Conservation (phyloP, 2,113 vertebrate species). For the Cyphomyrus discorhynchus region DNA sequence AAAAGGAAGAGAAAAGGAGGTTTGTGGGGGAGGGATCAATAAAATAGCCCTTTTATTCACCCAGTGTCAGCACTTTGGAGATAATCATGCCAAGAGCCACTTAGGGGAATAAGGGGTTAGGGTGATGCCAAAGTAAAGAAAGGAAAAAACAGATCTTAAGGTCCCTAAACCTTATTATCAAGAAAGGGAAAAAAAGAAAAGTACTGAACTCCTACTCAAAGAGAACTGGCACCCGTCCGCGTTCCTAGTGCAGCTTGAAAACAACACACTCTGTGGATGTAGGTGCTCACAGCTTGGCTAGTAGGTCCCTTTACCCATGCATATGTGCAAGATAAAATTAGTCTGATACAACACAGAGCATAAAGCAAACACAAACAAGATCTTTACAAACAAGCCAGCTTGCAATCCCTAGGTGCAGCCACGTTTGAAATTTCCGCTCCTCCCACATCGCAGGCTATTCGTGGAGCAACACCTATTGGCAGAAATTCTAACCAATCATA, state of each 20-base stretch:
- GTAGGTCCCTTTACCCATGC: not conserved
- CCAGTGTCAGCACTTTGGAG: not conserved
- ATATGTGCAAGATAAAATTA: not conserved
- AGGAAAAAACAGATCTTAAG: not conserved
- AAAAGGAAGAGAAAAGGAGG: not conserved
- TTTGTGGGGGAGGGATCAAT: not conserved
- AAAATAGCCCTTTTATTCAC: constrained; percentile 22
- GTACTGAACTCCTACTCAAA: not conserved
- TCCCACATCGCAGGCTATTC: not conserved
- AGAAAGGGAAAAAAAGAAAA: not conserved
- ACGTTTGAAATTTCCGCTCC: not conserved
- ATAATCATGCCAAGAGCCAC: not conserved
- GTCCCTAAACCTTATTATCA: not conserved
- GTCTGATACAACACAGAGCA: not conserved
- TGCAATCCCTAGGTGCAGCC: not conserved
- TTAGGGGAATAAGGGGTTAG: not conserved
- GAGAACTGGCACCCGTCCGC: not conserved
- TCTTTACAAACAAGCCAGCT: not conserved
- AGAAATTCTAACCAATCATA: not conserved
- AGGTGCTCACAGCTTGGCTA: not conserved
- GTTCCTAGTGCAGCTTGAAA: not conserved
- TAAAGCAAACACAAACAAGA: not conserved
- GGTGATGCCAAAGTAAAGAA: not conserved
- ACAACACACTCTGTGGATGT: not conserved
- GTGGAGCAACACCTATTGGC: not conserved